These are phyloP conservation scores for Tromatobia lineatoria DNA, from an alignment of 2,888 invertebrate species.

Conservation along the genomic window DNA sequence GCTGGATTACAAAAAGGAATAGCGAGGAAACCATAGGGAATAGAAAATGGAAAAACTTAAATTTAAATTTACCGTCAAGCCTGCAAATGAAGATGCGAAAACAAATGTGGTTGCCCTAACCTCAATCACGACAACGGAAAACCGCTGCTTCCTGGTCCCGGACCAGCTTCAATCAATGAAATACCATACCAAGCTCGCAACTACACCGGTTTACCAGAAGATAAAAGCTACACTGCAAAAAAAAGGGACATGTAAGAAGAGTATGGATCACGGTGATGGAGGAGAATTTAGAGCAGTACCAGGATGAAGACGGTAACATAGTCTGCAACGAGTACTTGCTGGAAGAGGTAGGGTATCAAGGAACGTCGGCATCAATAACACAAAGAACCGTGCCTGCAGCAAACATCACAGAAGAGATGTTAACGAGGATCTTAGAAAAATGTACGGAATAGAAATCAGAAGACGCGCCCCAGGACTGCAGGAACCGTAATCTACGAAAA, in stretches of 20 bases:
- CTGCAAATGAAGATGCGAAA: constrained; percentile 29
- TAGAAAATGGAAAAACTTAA: constrained; percentile 20
- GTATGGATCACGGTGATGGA: constrained; percentile 56
- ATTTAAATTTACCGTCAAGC: constrained; percentile 30
- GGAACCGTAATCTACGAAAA: constrained; percentile 49
- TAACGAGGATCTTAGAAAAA: constrained; percentile 55
- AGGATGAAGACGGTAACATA: constrained; percentile 60
- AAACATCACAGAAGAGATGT: constrained; percentile 52
- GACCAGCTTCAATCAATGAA: no score
- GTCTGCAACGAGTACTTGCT: constrained; percentile 33
- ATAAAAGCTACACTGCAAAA: constrained; percentile 54
- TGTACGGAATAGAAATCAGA: constrained; percentile 49
- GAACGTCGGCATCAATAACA: background rate
- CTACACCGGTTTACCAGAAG: constrained; percentile 49
- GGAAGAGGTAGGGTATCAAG: constrained; percentile 46
- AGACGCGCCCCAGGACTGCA: constrained; percentile 39
- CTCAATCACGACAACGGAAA: constrained; percentile 51
- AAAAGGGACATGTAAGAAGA: constrained; percentile 55
- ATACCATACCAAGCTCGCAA: no score
- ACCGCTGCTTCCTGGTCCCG: constrained; percentile 39
- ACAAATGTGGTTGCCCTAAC: constrained; percentile 51
- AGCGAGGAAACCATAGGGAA: background rate
- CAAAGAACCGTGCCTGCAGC: constrained; percentile 23
- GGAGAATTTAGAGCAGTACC: constrained; percentile 29
- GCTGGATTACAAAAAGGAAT: constrained; percentile 9